Evolutionary conservation across 1,140 invertebrate genomes (phyloP).

Genomic region (Dreissena rostriformis): DNA sequence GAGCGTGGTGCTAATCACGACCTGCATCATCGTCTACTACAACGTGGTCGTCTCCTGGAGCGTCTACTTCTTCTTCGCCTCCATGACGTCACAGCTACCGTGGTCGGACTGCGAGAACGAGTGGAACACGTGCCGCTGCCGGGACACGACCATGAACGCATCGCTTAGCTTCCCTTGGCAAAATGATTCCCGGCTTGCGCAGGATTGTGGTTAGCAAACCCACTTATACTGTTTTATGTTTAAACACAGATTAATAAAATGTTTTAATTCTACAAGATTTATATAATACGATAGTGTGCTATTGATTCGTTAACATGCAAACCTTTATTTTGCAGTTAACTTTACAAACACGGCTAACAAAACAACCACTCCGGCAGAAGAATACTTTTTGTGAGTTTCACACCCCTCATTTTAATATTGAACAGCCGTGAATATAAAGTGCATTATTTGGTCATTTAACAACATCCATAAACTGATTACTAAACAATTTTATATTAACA

Average conservation of each 20-base stretch:
- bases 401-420: not conserved
- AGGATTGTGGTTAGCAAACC: constrained; percentile 25
- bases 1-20: constrained; percentile 56
- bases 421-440: too few species aligned
- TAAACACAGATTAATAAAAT: not conserved
- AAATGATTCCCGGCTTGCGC: constrained; percentile 19
- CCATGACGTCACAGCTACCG: constrained; percentile 76
- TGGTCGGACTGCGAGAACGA: constrained; percentile 76
- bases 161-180: constrained; percentile 57
- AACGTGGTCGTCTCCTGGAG: constrained; percentile 81
- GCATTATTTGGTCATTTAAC: too few species aligned
- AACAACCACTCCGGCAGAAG: constrained; percentile 25
- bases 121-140: constrained; percentile 83
- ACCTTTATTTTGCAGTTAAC: too few species aligned
- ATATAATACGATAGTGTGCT: too few species aligned
- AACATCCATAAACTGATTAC: too few species aligned
- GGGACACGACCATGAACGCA: constrained; percentile 54
- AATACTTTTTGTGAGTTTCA: constrained; percentile 48
- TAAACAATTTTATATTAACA: too few species aligned
- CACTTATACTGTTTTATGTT: not conserved
- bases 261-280: not conserved
- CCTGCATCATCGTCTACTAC: constrained; percentile 81
- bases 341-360: not conserved
- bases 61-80: constrained; percentile 79
- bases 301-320: too few species aligned